Base-by-base conservation (phyloP, 2,888 invertebrate genomes). In the Diarsia brunnea region DNA sequence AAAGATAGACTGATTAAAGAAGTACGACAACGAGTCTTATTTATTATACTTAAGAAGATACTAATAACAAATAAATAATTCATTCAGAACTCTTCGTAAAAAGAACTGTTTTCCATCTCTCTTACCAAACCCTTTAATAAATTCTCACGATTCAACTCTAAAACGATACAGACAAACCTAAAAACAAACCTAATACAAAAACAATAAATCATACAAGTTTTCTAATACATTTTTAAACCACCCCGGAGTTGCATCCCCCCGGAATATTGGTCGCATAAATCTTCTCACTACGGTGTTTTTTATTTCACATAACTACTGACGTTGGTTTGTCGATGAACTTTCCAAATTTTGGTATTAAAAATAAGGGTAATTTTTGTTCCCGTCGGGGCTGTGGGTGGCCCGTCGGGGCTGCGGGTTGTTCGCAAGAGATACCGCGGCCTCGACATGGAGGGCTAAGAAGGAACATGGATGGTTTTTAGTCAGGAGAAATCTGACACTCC, bases 181-280 rank as follows among this genome's bases (percentile, higher is more conserved):
- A 60, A 75, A 69, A 71, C 75, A 60, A 68, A 71, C 69, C 82
- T 84, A 78, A 86, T 84, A 74, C 81, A 64, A 70, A 84, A 74
- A 69, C 85, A 69, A 90, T 91, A 91, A 90, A 91, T 91, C 91
- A 90, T 85, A 83, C 68, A 86, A 91, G 85, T 91, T 91, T 90
- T 91, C 91, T 91, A 91, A 91, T 91, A 91, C 85, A 91, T 92
- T 92, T 91, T 91, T 90, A 90, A 91, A 90, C 84, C 79, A 79
- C 67, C 78, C 77, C 69, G 73, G 74, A 83, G 83, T 79, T 71
- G 80, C 82, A 79, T 79, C 84, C 88, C 83, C 73, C 63, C 72
- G 84, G 89, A 87, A 90, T 91, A 91, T 91, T 91, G 88, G 88
- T 78, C 83, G 82, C 84, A 91, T 91, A 91, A 90, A 90, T 90